Evolutionary conservation across 30 jellyfish, hydroid and myxozoan genomes (phyloP), one percentile per base, ranked within the genome.

Genomic region (Aurelia coerulea): DNA sequence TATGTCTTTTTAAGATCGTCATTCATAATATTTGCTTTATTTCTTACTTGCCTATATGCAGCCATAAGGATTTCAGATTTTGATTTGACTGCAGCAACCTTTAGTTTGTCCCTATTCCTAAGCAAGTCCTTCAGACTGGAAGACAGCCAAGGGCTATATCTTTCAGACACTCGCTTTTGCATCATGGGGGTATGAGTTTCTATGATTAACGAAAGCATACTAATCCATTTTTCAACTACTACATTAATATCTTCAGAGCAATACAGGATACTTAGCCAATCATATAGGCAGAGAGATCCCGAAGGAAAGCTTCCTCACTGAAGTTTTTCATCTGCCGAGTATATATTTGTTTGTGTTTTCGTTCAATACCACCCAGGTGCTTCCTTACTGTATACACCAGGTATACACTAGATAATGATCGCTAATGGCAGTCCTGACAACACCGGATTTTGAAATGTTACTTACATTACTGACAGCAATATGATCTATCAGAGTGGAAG

Each of bases 391-490:
- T 1, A 16, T 65, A 65, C 23, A 65, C 74, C 0, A 65, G 37
- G 34, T 1, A 16, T 65, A 65, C 23, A 65, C 74, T 5, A 65
- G 37, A 65, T 65, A 65, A 0, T 65, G 74, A 65, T 65, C 51
- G 35, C 34, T 65, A 65, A 65, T 65, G 74, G 74, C 78, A 6
- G 78, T 33, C 56, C 10, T 68, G 58, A 68, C 78, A 68, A 68
- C 78, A 68, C 78, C 78, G 10, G 78, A 68, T 29, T 68, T 12
- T 12, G n/a, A 5, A 68, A 68, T 68, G n/a, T 68, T 68, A 5
- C n/a, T 68, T 4, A 12, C n/a, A n/a, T 68, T 68, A 68, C 78
- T 68, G 78, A 68, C 78, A 68, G 78, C 53, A 68, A 68, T 68
- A 68, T 33, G 60, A 33, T 68, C 78, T 68, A 68, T 68, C 19